Evolutionary conservation across 2,888 invertebrate genomes (phyloP).

Genomic region (Apodemia zela): DNA sequence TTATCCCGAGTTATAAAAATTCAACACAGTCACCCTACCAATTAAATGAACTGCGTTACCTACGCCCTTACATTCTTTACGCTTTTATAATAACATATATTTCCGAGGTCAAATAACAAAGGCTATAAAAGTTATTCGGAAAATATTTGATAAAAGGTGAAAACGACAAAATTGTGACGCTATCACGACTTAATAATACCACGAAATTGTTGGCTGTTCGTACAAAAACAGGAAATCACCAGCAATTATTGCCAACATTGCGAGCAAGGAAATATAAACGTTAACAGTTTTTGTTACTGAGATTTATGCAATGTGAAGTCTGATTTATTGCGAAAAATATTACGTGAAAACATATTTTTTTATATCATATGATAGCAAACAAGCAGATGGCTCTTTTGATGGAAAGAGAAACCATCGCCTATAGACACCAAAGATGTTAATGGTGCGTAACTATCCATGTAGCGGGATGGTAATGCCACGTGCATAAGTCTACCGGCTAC

Average conservation of each 20-base stretch:
- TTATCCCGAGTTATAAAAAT: no score
- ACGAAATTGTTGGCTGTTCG: constrained; percentile 20
- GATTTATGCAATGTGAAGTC: constrained; percentile 11
- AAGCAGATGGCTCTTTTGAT: no score
- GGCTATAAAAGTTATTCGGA: constrained; percentile 4
- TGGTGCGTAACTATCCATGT: no score
- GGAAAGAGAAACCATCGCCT: no score
- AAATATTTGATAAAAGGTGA: constrained; percentile 20
- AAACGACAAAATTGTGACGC: constrained; percentile 23
- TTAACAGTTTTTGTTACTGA: constrained; percentile 21
- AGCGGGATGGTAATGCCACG: no score
- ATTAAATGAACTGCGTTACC: not conserved
- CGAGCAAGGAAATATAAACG: constrained; percentile 24
- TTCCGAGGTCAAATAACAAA: constrained; percentile 6
- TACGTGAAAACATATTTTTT: not conserved
- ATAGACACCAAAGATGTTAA: no score
- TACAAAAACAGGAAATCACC: constrained; percentile 26
- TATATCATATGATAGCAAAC: no score
- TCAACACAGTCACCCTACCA: no score
- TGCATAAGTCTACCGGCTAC: no score
- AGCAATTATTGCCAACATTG: constrained; percentile 30
- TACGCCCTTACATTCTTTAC: not conserved
- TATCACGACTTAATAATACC: constrained; percentile 21
- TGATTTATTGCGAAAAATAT: constrained; percentile 8
- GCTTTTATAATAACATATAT: not conserved